These are phyloP conservation scores for Drosophila mayri DNA, from an alignment of 1,140 invertebrate species.

Conservation along the genomic window DNA sequence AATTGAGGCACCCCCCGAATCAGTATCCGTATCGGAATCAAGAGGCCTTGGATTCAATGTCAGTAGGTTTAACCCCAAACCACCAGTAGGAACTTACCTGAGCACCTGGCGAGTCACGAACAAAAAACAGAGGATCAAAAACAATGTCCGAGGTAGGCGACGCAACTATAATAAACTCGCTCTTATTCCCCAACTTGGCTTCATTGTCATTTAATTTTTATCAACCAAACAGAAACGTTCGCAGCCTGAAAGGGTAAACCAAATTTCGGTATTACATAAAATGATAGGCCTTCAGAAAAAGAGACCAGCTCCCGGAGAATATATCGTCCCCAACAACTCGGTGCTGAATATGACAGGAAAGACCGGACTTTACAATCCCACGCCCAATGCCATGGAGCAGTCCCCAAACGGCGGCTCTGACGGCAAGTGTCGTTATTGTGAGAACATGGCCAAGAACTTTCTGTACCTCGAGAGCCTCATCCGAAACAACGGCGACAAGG, in stretches of 20 bases:
- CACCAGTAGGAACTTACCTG: not conserved
- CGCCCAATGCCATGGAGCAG: constrained; percentile 48
- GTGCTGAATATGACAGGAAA: constrained; percentile 52
- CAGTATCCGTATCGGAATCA: not conserved
- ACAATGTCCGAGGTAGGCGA: constrained; percentile 57
- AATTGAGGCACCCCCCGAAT: constrained; percentile 10
- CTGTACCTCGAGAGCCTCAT: constrained; percentile 81
- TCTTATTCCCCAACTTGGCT: not conserved
- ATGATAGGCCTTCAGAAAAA: constrained; percentile 74
- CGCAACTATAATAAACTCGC: not conserved
- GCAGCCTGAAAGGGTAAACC: constrained; percentile 59
- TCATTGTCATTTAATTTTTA: constrained; percentile 9
- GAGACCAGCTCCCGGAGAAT: constrained; percentile 42
- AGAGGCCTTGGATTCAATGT: constrained; percentile 26
- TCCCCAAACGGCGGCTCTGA: constrained; percentile 16
- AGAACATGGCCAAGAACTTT: constrained; percentile 82
- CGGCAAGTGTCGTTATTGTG: constrained; percentile 69
- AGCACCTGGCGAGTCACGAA: constrained; percentile 1
- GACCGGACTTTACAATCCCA: constrained; percentile 36
- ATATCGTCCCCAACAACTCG: constrained; percentile 75
- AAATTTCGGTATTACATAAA: constrained; percentile 78
- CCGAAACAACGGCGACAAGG: constrained; percentile 62
- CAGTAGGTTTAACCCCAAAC: not conserved
- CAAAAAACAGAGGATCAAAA: not conserved
- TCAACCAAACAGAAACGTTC: constrained; percentile 31